Conservation (phyloP, 2,888 invertebrate species). For the Matsumyia berberina region DNA sequence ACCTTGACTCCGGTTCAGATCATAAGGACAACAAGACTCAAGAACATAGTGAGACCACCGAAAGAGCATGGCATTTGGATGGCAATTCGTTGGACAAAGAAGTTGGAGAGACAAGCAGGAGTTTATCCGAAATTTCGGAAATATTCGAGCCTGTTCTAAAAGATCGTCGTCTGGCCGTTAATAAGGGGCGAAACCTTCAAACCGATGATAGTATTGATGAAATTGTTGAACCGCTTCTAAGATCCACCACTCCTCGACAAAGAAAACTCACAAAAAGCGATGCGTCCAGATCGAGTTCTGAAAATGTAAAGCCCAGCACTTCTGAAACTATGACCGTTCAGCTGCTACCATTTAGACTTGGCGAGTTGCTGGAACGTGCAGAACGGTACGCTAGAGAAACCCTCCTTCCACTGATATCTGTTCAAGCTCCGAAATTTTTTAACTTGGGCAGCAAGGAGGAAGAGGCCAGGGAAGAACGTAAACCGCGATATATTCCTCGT, state of each 20-base stretch:
- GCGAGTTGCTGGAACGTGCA: constrained; percentile 91
- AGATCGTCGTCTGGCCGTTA: constrained; percentile 79
- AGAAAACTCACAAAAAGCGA: constrained; percentile 85
- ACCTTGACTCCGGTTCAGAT: constrained; percentile 83
- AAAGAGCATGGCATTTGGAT: constrained; percentile 85
- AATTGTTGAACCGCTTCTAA: constrained; percentile 90
- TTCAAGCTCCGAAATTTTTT: constrained; percentile 90
- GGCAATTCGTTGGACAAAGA: constrained; percentile 85
- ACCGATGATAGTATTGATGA: constrained; percentile 84
- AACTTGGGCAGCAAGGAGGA: constrained; percentile 85
- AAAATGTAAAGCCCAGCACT: constrained; percentile 81
- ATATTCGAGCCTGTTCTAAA: constrained; percentile 87
- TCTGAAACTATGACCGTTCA: constrained; percentile 88
- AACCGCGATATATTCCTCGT: constrained; percentile 88
- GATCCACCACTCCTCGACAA: constrained; percentile 86
- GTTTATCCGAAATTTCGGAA: constrained; percentile 80
- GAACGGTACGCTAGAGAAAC: constrained; percentile 92
- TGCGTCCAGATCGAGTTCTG: constrained; percentile 15
- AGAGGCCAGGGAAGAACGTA: constrained; percentile 79
- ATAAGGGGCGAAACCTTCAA: constrained; percentile 81
- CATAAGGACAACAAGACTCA: constrained; percentile 81
- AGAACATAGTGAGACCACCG: constrained; percentile 80
- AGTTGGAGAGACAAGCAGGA: constrained; percentile 81
- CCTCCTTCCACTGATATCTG: constrained; percentile 90
- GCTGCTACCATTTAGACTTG: constrained; percentile 90